Evolutionary conservation across 2,888 invertebrate genomes (phyloP), one percentile per base, ranked within the genome.

Genomic region (Melinaea marsaeus): DNA sequence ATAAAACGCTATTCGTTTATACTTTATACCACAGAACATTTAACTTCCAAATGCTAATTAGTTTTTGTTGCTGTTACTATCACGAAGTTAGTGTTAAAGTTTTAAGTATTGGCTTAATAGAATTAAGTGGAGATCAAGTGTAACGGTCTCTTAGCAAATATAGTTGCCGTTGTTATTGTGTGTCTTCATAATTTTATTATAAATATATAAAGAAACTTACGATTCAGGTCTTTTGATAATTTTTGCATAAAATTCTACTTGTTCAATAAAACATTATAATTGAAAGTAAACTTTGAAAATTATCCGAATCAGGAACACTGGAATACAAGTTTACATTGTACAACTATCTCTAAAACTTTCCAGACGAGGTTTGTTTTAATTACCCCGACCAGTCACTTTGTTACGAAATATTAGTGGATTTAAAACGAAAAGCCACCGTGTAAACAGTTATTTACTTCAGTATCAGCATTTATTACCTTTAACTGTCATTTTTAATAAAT

Each of bases 21-120:
- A 46, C n/a, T 62, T 62, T 62, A 47, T 34, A 63, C 55, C 59
- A 58, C 46, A 62, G 32, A 58, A 57, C 55, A 32, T 65, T 66
- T 71, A 76, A 75, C 74, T 76, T 63, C 65, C 66, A 63, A 72
- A 75, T 70, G 73, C 65, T 72, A 77, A 76, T 79, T 71, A 71
- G 70, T 70, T 71, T 79, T 79, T 75, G 74, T 77, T 73, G 72
- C 73, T 75, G 74, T 73, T 78, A 72, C 77, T 73, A 79, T 80
- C 73, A 73, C 74, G 74, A 76, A 67, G 61, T 67, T 69, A 58
- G 61, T 58, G 59, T 58, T 65, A 55, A 69, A 61, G 62, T 77
- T 75, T 75, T 75, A 57, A 60, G 54, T 66, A 67, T 70, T 66
- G 57, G 64, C 60, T 58, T 54, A 32, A 57, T 51, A 51, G 51